Conservation (phyloP, 2,797 vertebrate species). For the Valencia hispanica region DNA sequence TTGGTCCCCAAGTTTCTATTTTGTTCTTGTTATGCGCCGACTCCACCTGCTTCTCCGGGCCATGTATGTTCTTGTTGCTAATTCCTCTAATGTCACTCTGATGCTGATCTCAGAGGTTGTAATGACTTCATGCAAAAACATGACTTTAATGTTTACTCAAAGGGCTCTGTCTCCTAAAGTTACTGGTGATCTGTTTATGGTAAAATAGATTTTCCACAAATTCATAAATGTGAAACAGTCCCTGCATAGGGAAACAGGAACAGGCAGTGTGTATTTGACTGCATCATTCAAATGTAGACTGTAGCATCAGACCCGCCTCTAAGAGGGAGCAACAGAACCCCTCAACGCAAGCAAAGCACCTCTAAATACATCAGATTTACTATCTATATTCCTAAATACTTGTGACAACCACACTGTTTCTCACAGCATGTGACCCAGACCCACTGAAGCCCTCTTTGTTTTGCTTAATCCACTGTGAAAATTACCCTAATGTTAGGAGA, state of each 20-base stretch:
- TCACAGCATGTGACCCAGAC: slow-evolving; percentile 74
- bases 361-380: slow-evolving; percentile 70
- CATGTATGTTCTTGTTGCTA: slow-evolving; percentile 42
- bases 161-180: background rate
- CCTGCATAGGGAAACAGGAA: slow-evolving; percentile 20
- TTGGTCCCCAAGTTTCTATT: slow-evolving; percentile 40
- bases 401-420: slow-evolving; percentile 82
- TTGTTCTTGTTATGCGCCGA: slow-evolving; percentile 32
- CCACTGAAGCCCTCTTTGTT: slow-evolving; percentile 84
- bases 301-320: slow-evolving; percentile 19
- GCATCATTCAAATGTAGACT: slow-evolving; percentile 31
- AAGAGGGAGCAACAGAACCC: slow-evolving; percentile 29
- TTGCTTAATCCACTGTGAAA: slow-evolving; percentile 79
- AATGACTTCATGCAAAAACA: slow-evolving; percentile 17
- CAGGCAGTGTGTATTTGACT: slow-evolving; percentile 32
- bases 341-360: slow-evolving; percentile 80
- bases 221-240: slow-evolving; percentile 3
- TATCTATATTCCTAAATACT: slow-evolving; percentile 71
- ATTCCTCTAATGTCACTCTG: slow-evolving; percentile 8
- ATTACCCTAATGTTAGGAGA: slow-evolving; percentile 59
- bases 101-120: slow-evolving; percentile 20
- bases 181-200: slow-evolving; percentile 6
- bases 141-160: slow-evolving; percentile 5
- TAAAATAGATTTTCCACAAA: slow-evolving; percentile 1
- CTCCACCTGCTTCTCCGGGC: slow-evolving; percentile 37